Conservation (phyloP, 23 tunicate species). For the Ciona savignyi region DNA sequence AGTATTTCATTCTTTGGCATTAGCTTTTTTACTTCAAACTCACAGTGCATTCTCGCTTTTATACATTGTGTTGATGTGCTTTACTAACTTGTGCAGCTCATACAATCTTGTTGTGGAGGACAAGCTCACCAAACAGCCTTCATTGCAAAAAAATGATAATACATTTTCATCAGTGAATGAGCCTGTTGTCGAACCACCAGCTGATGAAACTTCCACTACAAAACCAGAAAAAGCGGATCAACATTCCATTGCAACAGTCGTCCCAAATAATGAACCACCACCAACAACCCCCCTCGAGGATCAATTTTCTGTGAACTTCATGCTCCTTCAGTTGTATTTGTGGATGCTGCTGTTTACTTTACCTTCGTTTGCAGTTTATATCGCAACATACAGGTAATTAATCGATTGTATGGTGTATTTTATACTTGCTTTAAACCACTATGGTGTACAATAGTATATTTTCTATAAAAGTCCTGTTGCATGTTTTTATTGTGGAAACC, state of each 20-base stretch:
- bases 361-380: constrained; percentile 16
- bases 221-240: not conserved
- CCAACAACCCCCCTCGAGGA: constrained; percentile 9
- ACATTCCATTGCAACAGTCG: not conserved
- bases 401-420: too few species aligned
- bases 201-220: not conserved
- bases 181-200: not conserved
- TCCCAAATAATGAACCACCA: constrained; percentile 1
- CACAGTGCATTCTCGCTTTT: constrained; percentile 38
- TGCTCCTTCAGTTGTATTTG: constrained; percentile 18
- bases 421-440: too few species aligned
- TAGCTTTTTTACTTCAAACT: constrained; percentile 15
- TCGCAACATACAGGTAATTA: too few species aligned
- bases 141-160: not conserved
- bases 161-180: not conserved
- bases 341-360: constrained; percentile 45
- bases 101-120: not conserved
- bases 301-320: constrained; percentile 2
- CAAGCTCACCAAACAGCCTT: not conserved
- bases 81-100: not conserved
- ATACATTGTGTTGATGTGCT: constrained; percentile 31
- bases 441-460: too few species aligned
- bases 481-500: too few species aligned
- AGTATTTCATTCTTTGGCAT: constrained; percentile 26
- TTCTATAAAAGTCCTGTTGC: too few species aligned